These are phyloP conservation scores for Sitobion miscanthi DNA, from an alignment of 1,140 invertebrate genomes.

Conservation along the genomic window DNA sequence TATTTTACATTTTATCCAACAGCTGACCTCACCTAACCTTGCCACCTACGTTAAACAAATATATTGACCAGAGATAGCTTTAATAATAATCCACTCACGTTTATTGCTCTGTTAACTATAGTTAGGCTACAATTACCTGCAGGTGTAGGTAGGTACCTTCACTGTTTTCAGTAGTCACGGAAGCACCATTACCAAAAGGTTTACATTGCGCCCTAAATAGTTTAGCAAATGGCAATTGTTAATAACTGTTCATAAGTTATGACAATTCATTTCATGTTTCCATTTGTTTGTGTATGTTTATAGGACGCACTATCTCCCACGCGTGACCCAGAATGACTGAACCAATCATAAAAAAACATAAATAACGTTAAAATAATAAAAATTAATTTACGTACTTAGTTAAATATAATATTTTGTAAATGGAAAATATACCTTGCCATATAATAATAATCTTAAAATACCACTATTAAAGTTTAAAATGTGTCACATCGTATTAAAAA, in stretches of 20 bases:
- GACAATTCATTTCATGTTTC: background rate
- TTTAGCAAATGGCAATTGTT: background rate
- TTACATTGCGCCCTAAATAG: background rate
- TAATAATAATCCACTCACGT: background rate
- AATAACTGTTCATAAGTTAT: background rate
- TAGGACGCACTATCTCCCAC: background rate
- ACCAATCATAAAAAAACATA: background rate
- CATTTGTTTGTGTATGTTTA: background rate
- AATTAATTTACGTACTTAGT: background rate
- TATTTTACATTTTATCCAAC: background rate
- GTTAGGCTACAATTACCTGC: background rate
- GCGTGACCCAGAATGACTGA: background rate
- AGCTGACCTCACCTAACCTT: background rate
- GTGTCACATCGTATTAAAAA: too few species aligned
- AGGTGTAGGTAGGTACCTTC: background rate
- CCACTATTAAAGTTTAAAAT: background rate
- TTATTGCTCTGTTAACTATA: background rate
- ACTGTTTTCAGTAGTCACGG: background rate
- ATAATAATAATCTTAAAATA: background rate
- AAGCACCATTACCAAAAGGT: background rate
- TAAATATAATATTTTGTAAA: background rate
- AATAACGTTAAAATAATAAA: background rate
- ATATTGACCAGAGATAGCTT: background rate
- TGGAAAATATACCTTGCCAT: background rate
- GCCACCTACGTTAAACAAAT: background rate